A percentile compares a stretch with the other conserved stretches of the same genome.
Conservation (phyloP, 2,797 vertebrate species). For the Crypturellus tataupa region DNA sequence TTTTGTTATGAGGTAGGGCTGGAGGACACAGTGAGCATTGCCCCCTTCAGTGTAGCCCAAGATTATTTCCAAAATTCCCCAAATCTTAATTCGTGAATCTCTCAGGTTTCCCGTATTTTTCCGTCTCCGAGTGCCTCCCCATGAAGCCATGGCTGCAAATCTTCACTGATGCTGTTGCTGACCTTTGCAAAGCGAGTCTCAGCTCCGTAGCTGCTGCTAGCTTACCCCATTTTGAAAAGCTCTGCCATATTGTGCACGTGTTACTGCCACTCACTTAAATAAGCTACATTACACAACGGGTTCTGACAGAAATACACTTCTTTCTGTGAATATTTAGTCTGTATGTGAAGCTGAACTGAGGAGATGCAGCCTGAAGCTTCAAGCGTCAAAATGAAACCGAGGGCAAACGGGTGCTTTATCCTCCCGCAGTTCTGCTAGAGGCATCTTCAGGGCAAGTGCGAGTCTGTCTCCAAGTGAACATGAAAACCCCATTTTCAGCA, state of each 20-base stretch:
- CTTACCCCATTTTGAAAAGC: not conserved
- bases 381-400: not conserved
- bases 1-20: not conserved
- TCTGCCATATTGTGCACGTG: not conserved
- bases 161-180: not conserved
- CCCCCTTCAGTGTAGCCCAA: not conserved
- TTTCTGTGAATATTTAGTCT: not conserved
- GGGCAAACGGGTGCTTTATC: not conserved
- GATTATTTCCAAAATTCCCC: constrained; percentile 16
- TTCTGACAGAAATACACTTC: not conserved
- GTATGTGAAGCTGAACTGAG: not conserved
- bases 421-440: not conserved
- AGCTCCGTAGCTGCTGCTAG: not conserved
- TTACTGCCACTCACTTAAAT: not conserved
- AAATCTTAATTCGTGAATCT: not conserved
- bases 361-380: not conserved
- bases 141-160: not conserved
- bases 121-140: not conserved
- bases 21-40: constrained; percentile 34
- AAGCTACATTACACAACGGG: not conserved
- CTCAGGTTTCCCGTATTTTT: not conserved
- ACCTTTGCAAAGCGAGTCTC: not conserved
- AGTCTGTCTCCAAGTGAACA: not conserved
- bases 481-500: not conserved
- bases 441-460: not conserved